These are phyloP conservation scores for Cataglyphis hispanica DNA, from an alignment of 1,140 invertebrate species.

Conservation along the genomic window DNA sequence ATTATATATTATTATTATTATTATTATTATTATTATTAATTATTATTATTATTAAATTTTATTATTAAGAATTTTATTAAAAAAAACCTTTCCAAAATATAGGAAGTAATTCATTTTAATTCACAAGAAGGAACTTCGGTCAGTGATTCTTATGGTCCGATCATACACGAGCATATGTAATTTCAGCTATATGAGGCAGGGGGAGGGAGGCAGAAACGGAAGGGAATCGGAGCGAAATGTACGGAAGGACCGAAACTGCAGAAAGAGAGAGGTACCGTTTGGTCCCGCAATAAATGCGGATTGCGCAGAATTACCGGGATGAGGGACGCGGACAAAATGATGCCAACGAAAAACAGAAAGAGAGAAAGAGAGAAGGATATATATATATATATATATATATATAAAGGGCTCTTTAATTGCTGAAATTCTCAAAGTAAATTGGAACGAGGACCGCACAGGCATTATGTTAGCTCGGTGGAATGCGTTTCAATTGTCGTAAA, in stretches of 20 bases:
- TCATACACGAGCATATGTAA: conserved; percentile 40
- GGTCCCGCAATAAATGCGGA: conserved; percentile 68
- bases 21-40: too few relatives aligned
- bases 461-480: conserved; percentile 43
- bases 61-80: too few relatives aligned
- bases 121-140: conserved; percentile 19
- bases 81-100: not conserved
- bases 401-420: conserved; percentile 71
- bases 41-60: too few relatives aligned
- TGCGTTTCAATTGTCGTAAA: conserved; percentile 66
- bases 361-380: not conserved
- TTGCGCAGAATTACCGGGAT: conserved; percentile 65
- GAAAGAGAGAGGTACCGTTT: conserved; percentile 18
- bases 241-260: conserved; percentile 46
- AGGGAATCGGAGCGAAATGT: conserved; percentile 12
- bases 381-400: too few relatives aligned
- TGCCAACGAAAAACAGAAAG: conserved; percentile 43
- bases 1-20: too few relatives aligned
- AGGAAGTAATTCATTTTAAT: conserved; percentile 47
- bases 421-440: conserved; percentile 71
- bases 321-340: conserved; percentile 43
- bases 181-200: conserved; percentile 1
- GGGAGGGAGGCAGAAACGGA: too few relatives aligned
- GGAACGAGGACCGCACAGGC: conserved; percentile 33
- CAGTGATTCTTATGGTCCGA: conserved; percentile 44